Evolutionary conservation across 2,888 invertebrate species (phyloP).

Genomic region (Cosmopolites sordidus): DNA sequence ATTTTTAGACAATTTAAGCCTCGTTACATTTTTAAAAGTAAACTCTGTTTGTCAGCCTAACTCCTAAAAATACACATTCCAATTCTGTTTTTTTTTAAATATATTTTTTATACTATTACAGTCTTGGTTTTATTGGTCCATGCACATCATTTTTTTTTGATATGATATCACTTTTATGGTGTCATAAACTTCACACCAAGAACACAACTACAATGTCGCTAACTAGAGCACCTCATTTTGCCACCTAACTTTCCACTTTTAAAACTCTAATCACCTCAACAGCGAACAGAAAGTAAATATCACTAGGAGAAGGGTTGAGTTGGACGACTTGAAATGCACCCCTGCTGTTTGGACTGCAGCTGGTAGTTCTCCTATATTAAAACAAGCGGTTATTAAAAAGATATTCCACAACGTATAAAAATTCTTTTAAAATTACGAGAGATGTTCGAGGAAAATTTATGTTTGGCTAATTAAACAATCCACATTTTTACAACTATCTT

Average conservation of each 20-base stretch:
- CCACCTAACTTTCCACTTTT: slow-evolving; percentile 13
- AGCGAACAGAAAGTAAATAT: slow-evolving; percentile 13
- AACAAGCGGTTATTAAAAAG: not conserved
- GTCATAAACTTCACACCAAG: slow-evolving; percentile 4
- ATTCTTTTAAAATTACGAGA: not conserved
- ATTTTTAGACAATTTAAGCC: too few species aligned
- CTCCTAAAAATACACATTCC: slow-evolving; percentile 1
- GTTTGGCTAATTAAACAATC: too few species aligned
- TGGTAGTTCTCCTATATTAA: slow-evolving; percentile 37
- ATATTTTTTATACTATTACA: slow-evolving; percentile 20
- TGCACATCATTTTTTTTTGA: slow-evolving; percentile 26
- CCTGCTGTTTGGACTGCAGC: slow-evolving; percentile 39
- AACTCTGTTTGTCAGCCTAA: too few species aligned
- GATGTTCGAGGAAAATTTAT: too few species aligned
- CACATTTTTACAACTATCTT: too few species aligned
- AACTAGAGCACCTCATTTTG: slow-evolving; percentile 18
- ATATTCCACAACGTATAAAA: slow-evolving; percentile 2
- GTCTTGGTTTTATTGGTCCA: slow-evolving; percentile 29
- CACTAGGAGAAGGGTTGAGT: slow-evolving; percentile 12
- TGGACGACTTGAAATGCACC: slow-evolving; percentile 22
- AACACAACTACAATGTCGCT: slow-evolving; percentile 9
- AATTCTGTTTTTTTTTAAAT: slow-evolving; percentile 6
- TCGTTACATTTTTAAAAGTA: too few species aligned
- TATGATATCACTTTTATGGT: slow-evolving; percentile 24
- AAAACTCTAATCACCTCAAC: slow-evolving; percentile 21